These are phyloP conservation scores for Calcarius lapponicus DNA, from an alignment of 2,797 vertebrate genomes.

Conservation along the genomic window DNA sequence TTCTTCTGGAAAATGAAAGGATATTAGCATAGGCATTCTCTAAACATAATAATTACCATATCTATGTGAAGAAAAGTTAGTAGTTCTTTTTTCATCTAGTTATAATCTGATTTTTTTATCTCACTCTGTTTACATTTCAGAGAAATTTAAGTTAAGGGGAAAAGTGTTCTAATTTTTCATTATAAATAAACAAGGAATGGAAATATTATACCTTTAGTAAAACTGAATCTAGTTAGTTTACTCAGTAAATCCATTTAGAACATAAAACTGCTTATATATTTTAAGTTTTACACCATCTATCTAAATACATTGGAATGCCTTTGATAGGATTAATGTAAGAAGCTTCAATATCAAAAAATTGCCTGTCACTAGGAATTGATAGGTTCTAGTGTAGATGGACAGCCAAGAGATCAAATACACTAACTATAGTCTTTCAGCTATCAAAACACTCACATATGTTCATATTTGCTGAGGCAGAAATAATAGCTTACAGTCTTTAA, in stretches of 20 bases:
- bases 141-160: neutral
- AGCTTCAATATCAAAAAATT: neutral
- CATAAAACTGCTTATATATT: neutral
- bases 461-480: slow-evolving; percentile 66
- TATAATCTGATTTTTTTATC: neutral
- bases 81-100: neutral
- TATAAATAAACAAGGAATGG: neutral
- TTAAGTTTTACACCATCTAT: neutral
- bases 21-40: slow-evolving; percentile 1
- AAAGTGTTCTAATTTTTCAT: neutral
- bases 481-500: slow-evolving; percentile 51
- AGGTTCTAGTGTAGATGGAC: slow-evolving; percentile 21
- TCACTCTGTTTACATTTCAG: neutral
- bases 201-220: neutral
- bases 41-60: slow-evolving; percentile 7
- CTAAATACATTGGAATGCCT: neutral
- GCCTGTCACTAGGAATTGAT: neutral
- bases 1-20: neutral
- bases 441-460: slow-evolving; percentile 67
- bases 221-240: neutral
- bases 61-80: slow-evolving; percentile 14
- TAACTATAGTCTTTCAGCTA: slow-evolving; percentile 54
- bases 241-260: neutral
- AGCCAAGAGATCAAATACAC: slow-evolving; percentile 24
- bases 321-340: neutral